Evolutionary conservation across 2,888 invertebrate genomes (phyloP).

Genomic region (Euclidia mi): DNA sequence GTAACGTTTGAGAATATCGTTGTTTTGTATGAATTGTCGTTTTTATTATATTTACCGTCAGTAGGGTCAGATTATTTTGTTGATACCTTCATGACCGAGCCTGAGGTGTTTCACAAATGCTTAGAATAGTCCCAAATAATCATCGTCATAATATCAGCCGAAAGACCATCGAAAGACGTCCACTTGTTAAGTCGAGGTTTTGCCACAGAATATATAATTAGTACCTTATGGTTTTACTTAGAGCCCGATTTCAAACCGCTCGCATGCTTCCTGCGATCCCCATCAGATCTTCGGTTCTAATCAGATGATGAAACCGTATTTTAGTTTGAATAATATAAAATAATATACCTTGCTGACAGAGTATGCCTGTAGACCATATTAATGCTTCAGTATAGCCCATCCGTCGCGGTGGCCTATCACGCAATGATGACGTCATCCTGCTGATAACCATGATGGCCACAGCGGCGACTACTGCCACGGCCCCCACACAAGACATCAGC

Average conservation of each 20-base stretch:
- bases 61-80: slow-evolving; percentile 73
- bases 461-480: slow-evolving; percentile 85
- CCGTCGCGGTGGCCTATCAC: slow-evolving; percentile 62
- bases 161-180: too few species aligned
- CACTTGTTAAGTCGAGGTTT: too few species aligned
- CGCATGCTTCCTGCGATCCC: too few species aligned
- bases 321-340: not conserved
- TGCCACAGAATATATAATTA: too few species aligned
- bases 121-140: too few species aligned
- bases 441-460: slow-evolving; percentile 86
- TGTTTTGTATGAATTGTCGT: slow-evolving; percentile 77
- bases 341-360: slow-evolving; percentile 91
- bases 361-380: slow-evolving; percentile 91
- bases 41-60: slow-evolving; percentile 67
- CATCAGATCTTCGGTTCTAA: too few species aligned
- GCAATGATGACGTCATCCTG: slow-evolving; percentile 78
- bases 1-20: slow-evolving; percentile 81
- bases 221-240: too few species aligned
- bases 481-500: slow-evolving; percentile 87
- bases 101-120: too few species aligned
- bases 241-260: too few species aligned
- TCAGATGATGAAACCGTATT: too few species aligned
- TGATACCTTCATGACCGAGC: too few species aligned
- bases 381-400: slow-evolving; percentile 88
- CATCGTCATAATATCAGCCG: too few species aligned